phyloP scores from a whole-genome alignment of 2,888 invertebrate species.

The Julus scanicus region DNA sequence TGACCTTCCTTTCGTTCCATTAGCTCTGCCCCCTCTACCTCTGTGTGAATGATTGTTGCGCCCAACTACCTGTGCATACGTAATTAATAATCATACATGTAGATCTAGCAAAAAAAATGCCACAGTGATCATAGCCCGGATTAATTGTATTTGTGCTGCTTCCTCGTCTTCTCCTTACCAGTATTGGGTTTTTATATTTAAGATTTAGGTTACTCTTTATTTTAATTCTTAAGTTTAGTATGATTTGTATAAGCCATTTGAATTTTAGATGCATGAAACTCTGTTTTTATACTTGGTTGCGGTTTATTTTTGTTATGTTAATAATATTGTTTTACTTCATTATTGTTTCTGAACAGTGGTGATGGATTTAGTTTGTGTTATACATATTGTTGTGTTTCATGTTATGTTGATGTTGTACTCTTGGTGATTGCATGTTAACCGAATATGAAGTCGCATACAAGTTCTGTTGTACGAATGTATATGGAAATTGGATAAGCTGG shows the following conservation, averaged over 20 bases:
- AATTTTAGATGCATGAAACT: background rate
- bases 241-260: no score
- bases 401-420: background rate
- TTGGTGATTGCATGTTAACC: background rate
- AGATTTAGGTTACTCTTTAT: background rate
- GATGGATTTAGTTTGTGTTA: background rate
- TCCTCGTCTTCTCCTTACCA: conserved; percentile 47
- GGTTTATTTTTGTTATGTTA: conserved; percentile 5
- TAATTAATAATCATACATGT: background rate
- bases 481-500: background rate
- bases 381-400: background rate
- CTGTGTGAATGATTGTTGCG: conserved; percentile 49
- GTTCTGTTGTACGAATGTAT: background rate
- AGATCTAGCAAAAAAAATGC: background rate
- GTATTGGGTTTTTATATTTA: no score
- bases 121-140: conserved; percentile 1
- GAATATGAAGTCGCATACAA: background rate
- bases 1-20: conserved; percentile 37
- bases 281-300: background rate
- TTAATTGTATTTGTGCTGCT: conserved; percentile 31
- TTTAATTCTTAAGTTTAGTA: no score
- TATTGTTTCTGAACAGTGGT: background rate
- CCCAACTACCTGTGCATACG: conserved; percentile 20
- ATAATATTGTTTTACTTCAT: background rate
- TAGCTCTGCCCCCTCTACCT: conserved; percentile 56